Base-by-base conservation (phyloP, 2,797 vertebrate genomes). In the Hapalemur alaotrensis region DNA sequence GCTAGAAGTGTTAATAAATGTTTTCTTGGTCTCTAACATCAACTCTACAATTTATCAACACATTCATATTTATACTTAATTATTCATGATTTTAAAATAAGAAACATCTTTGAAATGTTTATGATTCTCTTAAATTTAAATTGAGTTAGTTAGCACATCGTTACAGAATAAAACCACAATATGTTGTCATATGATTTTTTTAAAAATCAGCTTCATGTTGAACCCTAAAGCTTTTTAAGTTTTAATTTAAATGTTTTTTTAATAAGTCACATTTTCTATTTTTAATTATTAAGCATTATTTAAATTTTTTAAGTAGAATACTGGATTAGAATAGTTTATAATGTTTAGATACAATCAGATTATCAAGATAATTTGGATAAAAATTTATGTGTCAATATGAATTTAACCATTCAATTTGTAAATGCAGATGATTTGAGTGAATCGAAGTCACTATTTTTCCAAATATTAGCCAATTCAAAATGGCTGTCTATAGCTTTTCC, bases 51-150 rank as follows among this genome's bases (percentile, higher is more conserved):
- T 10, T 79, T 69, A 90, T 59, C 86, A 52, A 70, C 12, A 50
- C 15, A 67, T 76, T 83, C 8, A 32, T 50, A 59, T 50, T 93
- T 91, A 57, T 10, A 72, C 30, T 91, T 91, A 73, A 17, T 35
- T 86, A 95, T 79, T 93, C 18, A 54, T 61, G 5, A 54, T 61
- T 75, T 92, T 72, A 32, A 88, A 94, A 80, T 73, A 46, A 5
- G 1, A 95, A 95, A 88, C 11, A 67, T 70, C 14, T 70, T 69
- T 57, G 38, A 85, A 93, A 84, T 84, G 7, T 35, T 76, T 81
- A 48, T 50, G 43, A 48, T 63, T 91, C 1, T 65, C 50, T 93
- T 87, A 93, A 18, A 84, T 89, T 94, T 91, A 88, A 91, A 88
- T 90, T 80, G 54, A 70, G 15, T 67, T 80, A 70, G 13, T 61